Evolutionary conservation across 2,113 vertebrate species (phyloP).

Genomic region (Malurus melanocephalus): DNA sequence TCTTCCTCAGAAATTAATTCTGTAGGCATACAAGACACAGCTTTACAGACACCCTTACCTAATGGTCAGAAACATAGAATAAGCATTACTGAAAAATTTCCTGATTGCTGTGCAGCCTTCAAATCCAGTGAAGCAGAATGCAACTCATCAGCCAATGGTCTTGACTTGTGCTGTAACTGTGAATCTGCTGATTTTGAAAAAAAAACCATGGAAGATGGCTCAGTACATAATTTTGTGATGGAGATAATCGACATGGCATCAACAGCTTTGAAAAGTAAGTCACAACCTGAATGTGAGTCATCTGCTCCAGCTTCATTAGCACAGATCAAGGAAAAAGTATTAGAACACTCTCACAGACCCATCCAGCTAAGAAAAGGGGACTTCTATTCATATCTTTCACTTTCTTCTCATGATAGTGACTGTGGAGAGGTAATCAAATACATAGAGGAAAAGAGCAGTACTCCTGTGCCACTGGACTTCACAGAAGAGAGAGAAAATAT

Average conservation of each 20-base stretch:
- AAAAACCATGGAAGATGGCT: slow-evolving; percentile 75
- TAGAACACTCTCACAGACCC: slow-evolving; percentile 90
- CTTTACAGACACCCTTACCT: slow-evolving; percentile 25
- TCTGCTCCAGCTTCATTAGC: slow-evolving; percentile 76
- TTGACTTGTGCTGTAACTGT: slow-evolving; percentile 73
- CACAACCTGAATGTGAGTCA: slow-evolving; percentile 73
- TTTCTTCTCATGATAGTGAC: slow-evolving; percentile 98
- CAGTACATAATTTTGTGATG: slow-evolving; percentile 89
- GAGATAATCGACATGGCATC: slow-evolving; percentile 95
- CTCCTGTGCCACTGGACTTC: slow-evolving; percentile 73
- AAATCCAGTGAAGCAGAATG: slow-evolving; percentile 66
- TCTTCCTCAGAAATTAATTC: slow-evolving; percentile 31
- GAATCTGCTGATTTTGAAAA: slow-evolving; percentile 66
- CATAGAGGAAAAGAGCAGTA: slow-evolving; percentile 81
- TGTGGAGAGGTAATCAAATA: slow-evolving; percentile 92
- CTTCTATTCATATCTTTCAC: slow-evolving; percentile 96
- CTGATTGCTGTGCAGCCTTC: slow-evolving; percentile 26
- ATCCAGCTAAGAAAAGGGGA: slow-evolving; percentile 91
- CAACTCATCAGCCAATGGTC: slow-evolving; percentile 17
- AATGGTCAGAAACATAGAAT: neutral
- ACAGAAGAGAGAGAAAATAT: slow-evolving; percentile 82
- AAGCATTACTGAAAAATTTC: slow-evolving; percentile 10
- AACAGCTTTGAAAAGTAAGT: slow-evolving; percentile 86
- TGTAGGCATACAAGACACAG: neutral
- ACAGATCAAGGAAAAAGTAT: slow-evolving; percentile 92